Evolutionary conservation across 2,113 vertebrate genomes (phyloP).

Genomic region (Athene noctua): DNA sequence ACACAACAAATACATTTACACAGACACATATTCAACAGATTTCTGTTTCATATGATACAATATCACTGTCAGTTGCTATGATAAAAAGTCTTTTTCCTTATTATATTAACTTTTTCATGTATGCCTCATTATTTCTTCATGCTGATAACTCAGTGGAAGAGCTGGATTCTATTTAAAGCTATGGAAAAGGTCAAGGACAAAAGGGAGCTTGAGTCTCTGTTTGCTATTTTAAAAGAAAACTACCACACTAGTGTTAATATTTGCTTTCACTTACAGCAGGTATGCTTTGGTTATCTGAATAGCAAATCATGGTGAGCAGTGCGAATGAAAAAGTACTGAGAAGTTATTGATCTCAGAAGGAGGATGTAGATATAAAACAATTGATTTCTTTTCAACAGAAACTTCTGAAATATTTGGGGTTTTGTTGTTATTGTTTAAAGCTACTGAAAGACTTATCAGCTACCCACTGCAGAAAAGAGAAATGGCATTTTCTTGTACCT

Average conservation of each 20-base stretch:
- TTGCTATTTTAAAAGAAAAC: conserved; percentile 52
- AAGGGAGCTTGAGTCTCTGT: conserved; percentile 5
- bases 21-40: not conserved
- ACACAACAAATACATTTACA: not conserved
- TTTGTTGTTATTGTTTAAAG: conserved; percentile 4
- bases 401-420: not conserved
- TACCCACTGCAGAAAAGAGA: not conserved
- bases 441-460: conserved; percentile 3
- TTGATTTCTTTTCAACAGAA: not conserved
- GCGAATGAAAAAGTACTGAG: not conserved
- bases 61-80: not conserved
- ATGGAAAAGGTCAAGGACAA: conserved; percentile 51
- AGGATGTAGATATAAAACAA: not conserved
- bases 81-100: not conserved
- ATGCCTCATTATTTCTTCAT: conserved; percentile 26
- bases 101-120: conserved; percentile 5
- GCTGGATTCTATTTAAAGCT: conserved; percentile 41
- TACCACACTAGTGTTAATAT: conserved; percentile 52
- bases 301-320: not conserved
- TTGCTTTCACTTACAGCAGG: conserved; percentile 60
- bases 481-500: conserved; percentile 8
- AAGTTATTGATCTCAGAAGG: conserved; percentile 1
- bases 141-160: not conserved
- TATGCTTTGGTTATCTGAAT: conserved; percentile 36
- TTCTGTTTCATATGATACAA: not conserved